Evolutionary conservation across 2,113 vertebrate species (phyloP), one percentile per base, ranked within the genome.

Genomic region (Tyrannus savana): DNA sequence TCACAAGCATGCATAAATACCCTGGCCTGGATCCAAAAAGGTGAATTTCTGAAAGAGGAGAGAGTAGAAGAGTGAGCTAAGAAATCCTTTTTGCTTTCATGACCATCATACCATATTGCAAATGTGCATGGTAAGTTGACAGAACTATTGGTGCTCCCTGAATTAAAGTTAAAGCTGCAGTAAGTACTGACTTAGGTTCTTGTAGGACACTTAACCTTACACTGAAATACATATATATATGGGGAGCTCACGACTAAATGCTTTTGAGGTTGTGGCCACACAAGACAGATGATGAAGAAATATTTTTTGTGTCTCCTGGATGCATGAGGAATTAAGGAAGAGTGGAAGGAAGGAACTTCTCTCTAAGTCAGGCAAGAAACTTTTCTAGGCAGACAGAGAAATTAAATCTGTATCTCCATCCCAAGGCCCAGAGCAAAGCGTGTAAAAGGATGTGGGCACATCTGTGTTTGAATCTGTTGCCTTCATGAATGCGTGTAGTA

Each of bases 401-500:
- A 58, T 53, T 42, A 69, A 87, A 79, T 12, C 4, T 55, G 1
- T 64, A 6, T 77, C 8, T 83, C 12, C 33, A 76, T 5, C 5
- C 18, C 30, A 73, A 11, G 49, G 11, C 13, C 6, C 35, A 66
- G 27, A 74, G 13, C 17, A 81, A 62, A 77, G 23, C 22, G 4
- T 49, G 11, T 69, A 39, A 62, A 59, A 49, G 10, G 27, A 74
- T 3, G 0, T 46, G 18, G 11, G 12, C 8, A 63, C 35, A 23
- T 35, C 24, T 63, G 44, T 41, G 27, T 39, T 52, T 63, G n/a
- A 74, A 35, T 27, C 23, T 71, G 6, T 77, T 81, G n/a, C 47
- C 14, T 19, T 28, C 19, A 31, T 1, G 1, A n/a, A 5, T 25
- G 41, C 2, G 1, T 39, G 15, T 47, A 42, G 16, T 52, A 47